Evolutionary conservation across 2,797 vertebrate genomes (phyloP), one percentile per base, ranked within the genome.

Genomic region (Anableps anableps): DNA sequence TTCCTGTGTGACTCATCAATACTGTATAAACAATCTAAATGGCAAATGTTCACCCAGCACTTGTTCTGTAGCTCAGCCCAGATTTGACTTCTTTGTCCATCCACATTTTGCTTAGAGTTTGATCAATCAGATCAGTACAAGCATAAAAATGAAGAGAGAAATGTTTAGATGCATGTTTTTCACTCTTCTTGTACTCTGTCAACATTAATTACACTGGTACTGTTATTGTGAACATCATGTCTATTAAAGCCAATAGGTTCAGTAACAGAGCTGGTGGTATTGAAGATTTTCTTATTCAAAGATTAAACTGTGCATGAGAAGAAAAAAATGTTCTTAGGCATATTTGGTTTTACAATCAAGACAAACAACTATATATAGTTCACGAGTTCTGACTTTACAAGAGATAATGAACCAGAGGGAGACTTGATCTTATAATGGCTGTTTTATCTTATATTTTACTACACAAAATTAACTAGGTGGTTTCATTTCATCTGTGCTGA

Each of bases 381-480:
- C 29, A 48, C 34, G 45, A 51, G 8, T 51, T 1, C 10, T 45
- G 21, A 38, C 21, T 53, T 74, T 38, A 26, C 64, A 26, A 36
- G 19, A 41, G 16, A 26, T 58, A 9, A 75, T 58, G 23, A 29
- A 45, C 72, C 53, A 47, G 50, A 75, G 58, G 48, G 83, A 84
- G 86, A 85, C 78, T 73, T 47, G n/a, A 84, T 75, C 87, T 62
- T 10, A 48, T 79, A 77, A 88, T 84, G 66, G 17, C 9, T 16
- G 0, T 88, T 90, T 78, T 82, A 64, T 76, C 29, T 78, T 8
- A 84, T 85, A 5, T 70, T 75, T 78, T 47, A 89, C 85, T 80
- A 77, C 19, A 68, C 68, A 79, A 88, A 6, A 23, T 17, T 36
- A 78, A 62, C 53, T 80, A 83, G 83, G 74, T 80, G 26, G 36